Conservation (phyloP, 35 echinoderm and acorn worm species). For the Strongylocentrotus purpuratus region DNA sequence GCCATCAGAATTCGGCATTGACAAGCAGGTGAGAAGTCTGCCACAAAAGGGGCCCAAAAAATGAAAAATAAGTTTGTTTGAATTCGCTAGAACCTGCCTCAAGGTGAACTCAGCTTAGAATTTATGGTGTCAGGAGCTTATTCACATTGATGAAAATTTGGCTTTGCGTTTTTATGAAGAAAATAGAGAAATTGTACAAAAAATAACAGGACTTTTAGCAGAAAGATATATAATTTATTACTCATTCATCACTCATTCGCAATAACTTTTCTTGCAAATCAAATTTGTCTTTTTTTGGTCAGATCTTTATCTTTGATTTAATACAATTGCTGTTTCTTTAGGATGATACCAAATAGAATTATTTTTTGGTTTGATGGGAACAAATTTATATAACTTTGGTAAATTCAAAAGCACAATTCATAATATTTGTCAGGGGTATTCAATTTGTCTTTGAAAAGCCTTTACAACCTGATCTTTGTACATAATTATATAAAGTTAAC, state of each 20-base stretch:
- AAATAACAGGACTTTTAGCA: too few species aligned
- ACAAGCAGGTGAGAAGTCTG: neutral
- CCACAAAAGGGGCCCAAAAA: neutral
- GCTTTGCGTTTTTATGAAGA: too few species aligned
- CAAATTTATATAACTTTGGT: neutral
- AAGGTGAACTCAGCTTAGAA: neutral
- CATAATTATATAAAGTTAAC: neutral
- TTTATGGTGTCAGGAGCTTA: neutral
- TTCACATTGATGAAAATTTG: neutral
- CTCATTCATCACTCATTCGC: neutral
- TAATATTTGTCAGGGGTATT: neutral
- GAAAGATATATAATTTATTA: neutral
- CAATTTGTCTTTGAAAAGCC: neutral
- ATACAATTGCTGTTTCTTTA: neutral
- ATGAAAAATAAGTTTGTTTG: slow-evolving; percentile 19
- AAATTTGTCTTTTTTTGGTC: neutral
- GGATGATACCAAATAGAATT: neutral
- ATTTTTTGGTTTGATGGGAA: neutral
- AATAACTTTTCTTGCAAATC: neutral
- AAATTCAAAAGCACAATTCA: neutral
- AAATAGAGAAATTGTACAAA: too few species aligned
- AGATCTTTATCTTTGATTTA: neutral
- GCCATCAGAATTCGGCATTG: neutral
- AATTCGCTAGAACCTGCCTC: neutral
- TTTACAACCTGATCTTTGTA: neutral